Base-by-base conservation (phyloP, 2,888 invertebrate genomes). In the Cephus rjabovi region DNA sequence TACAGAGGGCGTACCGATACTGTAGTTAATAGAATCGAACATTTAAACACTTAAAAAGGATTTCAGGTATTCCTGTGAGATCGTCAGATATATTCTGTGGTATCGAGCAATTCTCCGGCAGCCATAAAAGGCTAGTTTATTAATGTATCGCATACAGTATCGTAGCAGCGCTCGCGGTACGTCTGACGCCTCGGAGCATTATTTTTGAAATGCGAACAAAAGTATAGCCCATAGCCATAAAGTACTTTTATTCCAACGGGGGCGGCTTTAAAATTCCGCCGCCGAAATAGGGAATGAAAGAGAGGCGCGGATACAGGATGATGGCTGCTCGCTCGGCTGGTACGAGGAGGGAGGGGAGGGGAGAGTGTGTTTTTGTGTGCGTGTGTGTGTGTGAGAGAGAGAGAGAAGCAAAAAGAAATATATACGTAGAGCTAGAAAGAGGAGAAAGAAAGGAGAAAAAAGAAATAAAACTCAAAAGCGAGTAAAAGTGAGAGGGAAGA, bases 241-340 rank as follows among this genome's bases (percentile, higher is more conserved):
- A 89, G 83, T 83, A 86, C 86, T 88, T 89, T 89, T 89, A 89
- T 89, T 87, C 85, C 89, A 79, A 81, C 81, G 81, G 56, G 84
- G 79, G 85, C 82, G 81, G 85, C 86, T 89, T 88, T 87, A 87
- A 88, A 89, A 89, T 89, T 87, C 86, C 81, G 79, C 84, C 85
- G 81, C 82, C 81, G 82, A 84, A 87, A 87, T 84, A 84, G 78
- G 73, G 76, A 76, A 73, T 70, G 34, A 74, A 73, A 56, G 74
- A 79, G 73, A 77, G 75, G 77, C 69, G 83, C 79, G 82, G 34
- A 79, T 77, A 69, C 81, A 78, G 73, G 80, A 79, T 80, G 79
- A 80, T 73, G 77, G 73, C 56, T 56, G 56, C 23, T 56, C 56
- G 56, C 56, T 56, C 56, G 23, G 2, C 3, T 56, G 56, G 23